Base-by-base conservation (phyloP, 2,888 invertebrate species). In the Acleris laterana region DNA sequence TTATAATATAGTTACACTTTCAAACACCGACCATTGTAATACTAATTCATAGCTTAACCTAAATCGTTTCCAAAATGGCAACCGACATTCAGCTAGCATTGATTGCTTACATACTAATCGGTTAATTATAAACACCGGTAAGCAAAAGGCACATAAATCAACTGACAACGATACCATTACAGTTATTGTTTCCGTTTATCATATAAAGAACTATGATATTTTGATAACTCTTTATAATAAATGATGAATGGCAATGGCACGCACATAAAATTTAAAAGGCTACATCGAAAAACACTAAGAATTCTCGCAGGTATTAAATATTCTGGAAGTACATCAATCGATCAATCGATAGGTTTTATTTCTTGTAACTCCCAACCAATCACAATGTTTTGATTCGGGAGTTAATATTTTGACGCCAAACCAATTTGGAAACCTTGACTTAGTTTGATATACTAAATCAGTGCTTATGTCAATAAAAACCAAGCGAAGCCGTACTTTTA, bases 41-140 rank as follows among this genome's bases (percentile, higher is more conserved):
- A 62, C 38, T 69, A 65, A 70, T 68, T 52, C 58, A 9, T 53
- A 68, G 69, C 16, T 68, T 82, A 81, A 77, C 75, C 77, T 85
- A 83, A 72, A 74, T 81, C 80, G 79, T 67, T 68, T 74, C 80
- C 80, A 80, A 84, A 83, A 89, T 88, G 89, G 89, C 88, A 88
- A 78, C 77, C 77, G 77, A 76, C 76, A 76, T 77, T 3, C 28
- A 48, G 19, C 28, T 19, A 57, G 51, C 56, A 46, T 42, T 53
- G 28, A 61, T 59, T 32, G 38, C 51, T 53, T 52, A 67, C 81
- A 84, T 82, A 83, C 77, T 74, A 80, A 82, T 76, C 69, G 69
- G 73, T 72, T 77, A 70, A 80, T 81, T 82, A 79, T 57, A 74
- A 73, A 32, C 73, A 74, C 75, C 72, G 72, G 76, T 74, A 74